phyloP scores from a whole-genome alignment of 2,797 vertebrate species.

The Enteromius anoplus region DNA sequence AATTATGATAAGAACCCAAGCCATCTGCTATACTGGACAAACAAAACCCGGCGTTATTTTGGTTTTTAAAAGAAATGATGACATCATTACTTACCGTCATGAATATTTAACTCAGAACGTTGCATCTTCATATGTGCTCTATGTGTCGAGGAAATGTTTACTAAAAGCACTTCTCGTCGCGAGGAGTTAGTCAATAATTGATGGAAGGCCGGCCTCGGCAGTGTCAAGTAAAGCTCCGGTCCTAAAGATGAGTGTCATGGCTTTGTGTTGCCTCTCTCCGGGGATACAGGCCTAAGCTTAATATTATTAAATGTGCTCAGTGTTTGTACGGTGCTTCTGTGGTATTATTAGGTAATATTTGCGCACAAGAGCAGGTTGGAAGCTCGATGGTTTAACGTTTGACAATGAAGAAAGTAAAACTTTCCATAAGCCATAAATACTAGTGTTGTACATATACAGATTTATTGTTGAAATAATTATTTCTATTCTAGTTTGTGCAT shows the following conservation, averaged over 20 bases:
- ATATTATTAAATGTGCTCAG: constrained; percentile 28
- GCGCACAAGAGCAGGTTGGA: background rate
- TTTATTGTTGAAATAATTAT: background rate
- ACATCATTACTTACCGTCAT: background rate
- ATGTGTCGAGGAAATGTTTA: constrained; percentile 36
- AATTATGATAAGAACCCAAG: constrained; percentile 41
- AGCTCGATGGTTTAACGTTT: background rate
- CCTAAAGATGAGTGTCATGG: constrained; percentile 29
- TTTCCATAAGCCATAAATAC: background rate
- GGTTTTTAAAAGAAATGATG: background rate
- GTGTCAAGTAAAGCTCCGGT: constrained; percentile 26
- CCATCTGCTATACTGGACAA: constrained; percentile 38
- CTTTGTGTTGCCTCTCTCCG: constrained; percentile 9
- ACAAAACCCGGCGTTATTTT: background rate
- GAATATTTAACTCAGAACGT: constrained; percentile 1
- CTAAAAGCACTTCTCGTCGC: constrained; percentile 17
- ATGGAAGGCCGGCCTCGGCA: constrained; percentile 28
- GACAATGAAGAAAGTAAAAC: background rate
- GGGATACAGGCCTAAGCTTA: constrained; percentile 19
- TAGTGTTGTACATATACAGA: background rate
- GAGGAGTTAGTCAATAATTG: constrained; percentile 53
- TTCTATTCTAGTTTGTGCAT: background rate
- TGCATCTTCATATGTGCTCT: background rate
- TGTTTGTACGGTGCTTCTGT: constrained; percentile 2
- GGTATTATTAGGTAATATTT: constrained; percentile 36